Conservation (phyloP, 2,797 vertebrate species). For the Pachyuromys duprasi region DNA sequence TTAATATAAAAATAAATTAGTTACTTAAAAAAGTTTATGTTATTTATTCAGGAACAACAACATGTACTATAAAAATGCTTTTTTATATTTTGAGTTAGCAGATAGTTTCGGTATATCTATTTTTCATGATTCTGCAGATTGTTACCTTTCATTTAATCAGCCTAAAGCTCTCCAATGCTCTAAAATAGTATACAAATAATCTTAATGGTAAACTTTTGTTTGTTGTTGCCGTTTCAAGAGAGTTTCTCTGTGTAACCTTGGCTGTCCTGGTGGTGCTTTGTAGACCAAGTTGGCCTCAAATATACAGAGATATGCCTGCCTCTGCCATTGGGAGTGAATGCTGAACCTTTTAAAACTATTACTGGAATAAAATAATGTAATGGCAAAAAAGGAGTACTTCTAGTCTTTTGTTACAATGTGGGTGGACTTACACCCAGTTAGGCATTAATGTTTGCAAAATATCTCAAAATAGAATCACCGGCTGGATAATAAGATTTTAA, state of each 20-base stretch:
- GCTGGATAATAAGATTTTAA: background rate
- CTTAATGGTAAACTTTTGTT: too few relatives aligned
- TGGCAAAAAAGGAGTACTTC: background rate
- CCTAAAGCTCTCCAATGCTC: background rate
- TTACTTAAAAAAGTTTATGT: conserved; percentile 5
- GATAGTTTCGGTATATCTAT: background rate
- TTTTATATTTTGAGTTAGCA: conserved; percentile 1
- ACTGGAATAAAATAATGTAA: too few relatives aligned
- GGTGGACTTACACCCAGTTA: too few relatives aligned
- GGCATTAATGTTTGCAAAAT: background rate
- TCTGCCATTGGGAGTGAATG: too few relatives aligned
- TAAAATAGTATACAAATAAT: background rate
- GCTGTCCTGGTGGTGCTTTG: too few relatives aligned
- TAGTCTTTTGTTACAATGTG: background rate
- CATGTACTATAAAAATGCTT: background rate
- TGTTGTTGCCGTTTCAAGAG: too few relatives aligned
- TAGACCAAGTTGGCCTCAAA: too few relatives aligned
- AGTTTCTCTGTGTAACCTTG: too few relatives aligned
- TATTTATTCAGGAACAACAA: conserved; percentile 46
- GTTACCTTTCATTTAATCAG: background rate
- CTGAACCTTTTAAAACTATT: too few relatives aligned
- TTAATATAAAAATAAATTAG: too few relatives aligned
- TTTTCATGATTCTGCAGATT: background rate
- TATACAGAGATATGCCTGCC: too few relatives aligned
- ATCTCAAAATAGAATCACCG: background rate